These are phyloP conservation scores for Butastur rufipennis DNA, from an alignment of 2,113 vertebrate genomes.

Conservation along the genomic window DNA sequence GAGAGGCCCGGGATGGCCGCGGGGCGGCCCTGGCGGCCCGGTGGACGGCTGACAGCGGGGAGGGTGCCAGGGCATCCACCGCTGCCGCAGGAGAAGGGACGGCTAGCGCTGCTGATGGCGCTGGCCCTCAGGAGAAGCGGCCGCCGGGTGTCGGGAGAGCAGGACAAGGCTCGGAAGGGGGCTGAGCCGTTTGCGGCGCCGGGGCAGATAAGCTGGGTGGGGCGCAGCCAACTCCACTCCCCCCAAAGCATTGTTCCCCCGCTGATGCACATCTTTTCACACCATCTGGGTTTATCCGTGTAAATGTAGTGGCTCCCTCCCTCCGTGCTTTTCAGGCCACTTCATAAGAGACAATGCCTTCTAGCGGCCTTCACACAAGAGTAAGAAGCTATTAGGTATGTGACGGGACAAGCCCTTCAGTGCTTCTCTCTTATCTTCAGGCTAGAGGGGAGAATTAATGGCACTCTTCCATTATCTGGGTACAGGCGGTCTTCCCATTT, in stretches of 20 bases:
- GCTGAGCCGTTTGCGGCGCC: neutral
- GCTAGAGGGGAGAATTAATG: neutral
- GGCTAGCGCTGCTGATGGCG: no score
- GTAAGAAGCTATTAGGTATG: rapidly evolving
- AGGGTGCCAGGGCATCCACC: neutral
- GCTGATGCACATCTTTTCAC: neutral
- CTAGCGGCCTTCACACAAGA: neutral
- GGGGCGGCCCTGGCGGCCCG: neutral
- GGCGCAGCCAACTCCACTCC: neutral
- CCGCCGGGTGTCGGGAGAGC: no score
- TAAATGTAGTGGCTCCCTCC: no score
- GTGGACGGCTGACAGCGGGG: neutral
- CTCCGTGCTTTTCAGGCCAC: no score
- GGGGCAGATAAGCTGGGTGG: neutral
- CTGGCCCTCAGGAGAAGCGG: neutral
- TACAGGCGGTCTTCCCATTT: neutral
- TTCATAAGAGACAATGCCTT: neutral
- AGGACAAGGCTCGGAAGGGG: no score
- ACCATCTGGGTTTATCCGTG: neutral
- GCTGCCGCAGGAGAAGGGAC: neutral
- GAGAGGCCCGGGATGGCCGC: no score
- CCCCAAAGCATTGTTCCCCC: neutral
- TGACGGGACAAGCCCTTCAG: neutral
- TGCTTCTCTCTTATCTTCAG: neutral
- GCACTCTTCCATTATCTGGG: no score